Conservation (phyloP, 2,888 invertebrate species). For the Rhagonycha lutea region DNA sequence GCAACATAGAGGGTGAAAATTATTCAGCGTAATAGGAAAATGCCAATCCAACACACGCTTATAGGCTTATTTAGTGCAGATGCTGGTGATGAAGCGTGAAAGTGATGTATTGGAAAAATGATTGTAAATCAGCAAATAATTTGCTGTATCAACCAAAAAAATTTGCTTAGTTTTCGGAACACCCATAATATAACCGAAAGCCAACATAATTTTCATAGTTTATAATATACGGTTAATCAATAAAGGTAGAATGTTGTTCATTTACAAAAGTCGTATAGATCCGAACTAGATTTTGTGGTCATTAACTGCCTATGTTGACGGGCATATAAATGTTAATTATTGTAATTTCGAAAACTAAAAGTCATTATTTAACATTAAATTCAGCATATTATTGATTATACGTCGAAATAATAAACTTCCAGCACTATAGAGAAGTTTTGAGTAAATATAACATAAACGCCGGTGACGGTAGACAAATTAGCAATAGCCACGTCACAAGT, state of each 20-base stretch:
- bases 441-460: neutral
- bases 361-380: neutral
- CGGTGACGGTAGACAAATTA: neutral
- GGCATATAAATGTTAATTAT: neutral
- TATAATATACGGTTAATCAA: neutral
- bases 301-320: neutral
- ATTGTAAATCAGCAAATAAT: neutral
- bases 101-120: slow-evolving; percentile 13
- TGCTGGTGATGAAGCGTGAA: slow-evolving; percentile 11
- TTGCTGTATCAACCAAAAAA: neutral
- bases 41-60: slow-evolving; percentile 21
- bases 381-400: neutral
- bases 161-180: neutral
- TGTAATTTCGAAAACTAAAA: neutral
- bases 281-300: neutral
- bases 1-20: slow-evolving; percentile 13
- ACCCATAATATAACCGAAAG: neutral
- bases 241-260: neutral
- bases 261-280: neutral
- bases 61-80: slow-evolving; percentile 11
- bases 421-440: neutral
- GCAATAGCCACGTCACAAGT: too few species aligned
- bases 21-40: slow-evolving; percentile 24
- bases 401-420: neutral
- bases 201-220: neutral